phyloP scores from a whole-genome alignment of 2,113 vertebrate species.

The Marcusenius ussheri region DNA sequence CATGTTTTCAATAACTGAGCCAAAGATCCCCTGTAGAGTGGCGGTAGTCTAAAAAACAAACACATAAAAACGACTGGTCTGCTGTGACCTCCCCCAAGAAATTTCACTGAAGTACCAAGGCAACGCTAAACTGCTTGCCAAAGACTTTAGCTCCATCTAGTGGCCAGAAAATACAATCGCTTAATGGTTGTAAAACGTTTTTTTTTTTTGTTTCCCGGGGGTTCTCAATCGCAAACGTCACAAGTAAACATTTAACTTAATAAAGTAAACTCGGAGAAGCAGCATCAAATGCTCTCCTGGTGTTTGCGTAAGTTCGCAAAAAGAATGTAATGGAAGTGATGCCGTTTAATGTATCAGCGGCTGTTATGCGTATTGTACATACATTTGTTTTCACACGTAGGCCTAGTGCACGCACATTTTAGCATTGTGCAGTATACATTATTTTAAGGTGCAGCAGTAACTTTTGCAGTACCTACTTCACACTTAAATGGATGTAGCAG shows the following conservation, averaged over 20 bases:
- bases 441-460: not conserved
- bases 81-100: not conserved
- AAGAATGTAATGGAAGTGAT: not conserved
- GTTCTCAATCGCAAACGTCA: not conserved
- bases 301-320: not conserved
- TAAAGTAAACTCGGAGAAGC: not conserved
- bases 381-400: not conserved
- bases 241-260: not conserved
- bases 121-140: not conserved
- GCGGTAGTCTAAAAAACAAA: not conserved
- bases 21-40: not conserved
- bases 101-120: not conserved
- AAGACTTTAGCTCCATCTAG: not conserved
- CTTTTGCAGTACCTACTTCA: not conserved
- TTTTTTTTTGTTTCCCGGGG: not conserved
- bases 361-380: not conserved
- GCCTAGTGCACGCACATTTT: not conserved
- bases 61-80: not conserved
- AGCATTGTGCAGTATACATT: not conserved
- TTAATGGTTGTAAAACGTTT: not conserved
- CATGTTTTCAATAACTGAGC: not conserved
- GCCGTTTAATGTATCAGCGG: not conserved
- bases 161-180: not conserved
- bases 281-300: not conserved
- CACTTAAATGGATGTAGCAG: not conserved